Percentiles rank a stretch among this genome's conserved stretches.
Conservation (phyloP, 2,113 vertebrate genomes). For the Chaenogobius annularis region DNA sequence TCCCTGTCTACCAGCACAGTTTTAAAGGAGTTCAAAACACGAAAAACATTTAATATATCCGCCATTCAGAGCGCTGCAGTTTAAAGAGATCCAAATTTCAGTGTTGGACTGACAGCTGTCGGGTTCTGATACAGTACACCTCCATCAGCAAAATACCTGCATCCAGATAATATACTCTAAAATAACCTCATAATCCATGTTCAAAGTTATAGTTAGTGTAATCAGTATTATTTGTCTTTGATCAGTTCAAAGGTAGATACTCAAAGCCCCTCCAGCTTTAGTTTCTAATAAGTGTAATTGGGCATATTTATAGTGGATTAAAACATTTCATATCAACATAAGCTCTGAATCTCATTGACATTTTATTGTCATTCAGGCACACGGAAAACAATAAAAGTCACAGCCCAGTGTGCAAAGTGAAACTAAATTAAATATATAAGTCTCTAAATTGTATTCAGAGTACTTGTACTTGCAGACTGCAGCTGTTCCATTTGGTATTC, state of each 20-base stretch:
- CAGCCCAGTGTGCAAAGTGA: not conserved
- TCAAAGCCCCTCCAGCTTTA: too few species aligned
- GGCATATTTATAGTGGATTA: not conserved
- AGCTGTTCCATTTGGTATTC: slow-evolving; percentile 46
- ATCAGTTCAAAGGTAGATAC: not conserved
- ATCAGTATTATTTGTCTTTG: too few species aligned
- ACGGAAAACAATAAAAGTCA: not conserved
- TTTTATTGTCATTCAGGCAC: not conserved
- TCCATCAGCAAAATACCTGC: not conserved
- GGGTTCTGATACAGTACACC: not conserved
- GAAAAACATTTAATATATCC: not conserved
- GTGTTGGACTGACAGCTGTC: not conserved
- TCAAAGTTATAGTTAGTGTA: too few species aligned
- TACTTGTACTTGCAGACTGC: slow-evolving; percentile 24
- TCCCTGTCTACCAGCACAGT: not conserved
- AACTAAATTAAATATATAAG: not conserved
- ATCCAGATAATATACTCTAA: not conserved
- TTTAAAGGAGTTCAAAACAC: not conserved
- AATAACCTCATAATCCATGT: not conserved
- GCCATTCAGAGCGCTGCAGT: not conserved
- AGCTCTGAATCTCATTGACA: not conserved
- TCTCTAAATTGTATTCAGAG: slow-evolving; percentile 31
- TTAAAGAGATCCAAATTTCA: not conserved
- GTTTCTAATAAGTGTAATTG: not conserved
- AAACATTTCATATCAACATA: not conserved